phyloP scores from a whole-genome alignment of 92 coral and sea anemone genomes.

The Zoanthus gigantus region DNA sequence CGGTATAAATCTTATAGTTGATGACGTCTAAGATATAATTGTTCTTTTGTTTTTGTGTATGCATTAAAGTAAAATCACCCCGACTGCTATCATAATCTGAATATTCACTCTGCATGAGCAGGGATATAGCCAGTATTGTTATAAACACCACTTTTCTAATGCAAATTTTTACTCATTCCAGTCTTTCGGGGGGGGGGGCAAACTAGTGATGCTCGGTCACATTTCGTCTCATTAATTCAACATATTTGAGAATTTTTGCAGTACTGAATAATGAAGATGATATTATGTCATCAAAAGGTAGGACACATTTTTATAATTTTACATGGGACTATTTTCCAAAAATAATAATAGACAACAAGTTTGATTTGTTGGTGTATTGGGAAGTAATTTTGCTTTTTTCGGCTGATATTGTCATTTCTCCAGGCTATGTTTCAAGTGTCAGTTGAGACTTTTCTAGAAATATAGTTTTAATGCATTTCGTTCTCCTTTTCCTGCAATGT shows the following conservation, averaged over 20 bases:
- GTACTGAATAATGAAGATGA: slow-evolving; percentile 50
- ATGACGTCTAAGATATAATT: slow-evolving; percentile 8
- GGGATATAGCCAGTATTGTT: slow-evolving; percentile 23
- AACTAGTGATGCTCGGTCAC: no score
- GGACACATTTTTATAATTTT: neutral
- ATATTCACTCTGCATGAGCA: slow-evolving; percentile 21
- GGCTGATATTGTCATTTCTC: slow-evolving; percentile 13
- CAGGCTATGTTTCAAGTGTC: slow-evolving; percentile 18
- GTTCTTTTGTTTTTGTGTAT: slow-evolving; percentile 37
- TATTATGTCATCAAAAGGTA: slow-evolving; percentile 52
- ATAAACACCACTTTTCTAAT: neutral
- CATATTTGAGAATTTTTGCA: slow-evolving; percentile 15
- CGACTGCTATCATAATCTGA: slow-evolving; percentile 38
- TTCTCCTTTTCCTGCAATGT: slow-evolving; percentile 7
- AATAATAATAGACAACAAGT: no score
- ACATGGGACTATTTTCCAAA: no score
- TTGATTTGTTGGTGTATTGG: neutral
- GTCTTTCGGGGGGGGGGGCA: no score
- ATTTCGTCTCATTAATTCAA: no score
- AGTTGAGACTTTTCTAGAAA: no score
- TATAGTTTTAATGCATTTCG: neutral
- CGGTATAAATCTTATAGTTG: neutral
- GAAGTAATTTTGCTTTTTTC: slow-evolving; percentile 8
- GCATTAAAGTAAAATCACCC: slow-evolving; percentile 27
- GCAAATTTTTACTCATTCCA: no score